phyloP scores from a whole-genome alignment of 2,113 vertebrate species.

The Heteronetta atricapilla region DNA sequence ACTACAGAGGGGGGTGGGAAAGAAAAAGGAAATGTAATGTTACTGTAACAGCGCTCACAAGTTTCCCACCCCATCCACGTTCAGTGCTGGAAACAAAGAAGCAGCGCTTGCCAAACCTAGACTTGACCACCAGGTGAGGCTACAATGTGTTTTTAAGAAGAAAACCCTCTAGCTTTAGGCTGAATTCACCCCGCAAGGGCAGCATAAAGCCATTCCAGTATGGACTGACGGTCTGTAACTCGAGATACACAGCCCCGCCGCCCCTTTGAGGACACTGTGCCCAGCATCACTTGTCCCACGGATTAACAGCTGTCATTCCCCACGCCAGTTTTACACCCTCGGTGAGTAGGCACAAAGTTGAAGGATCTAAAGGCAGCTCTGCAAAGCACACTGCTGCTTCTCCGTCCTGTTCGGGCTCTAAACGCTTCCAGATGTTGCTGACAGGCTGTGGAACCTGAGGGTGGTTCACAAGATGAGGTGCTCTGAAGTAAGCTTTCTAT shows the following conservation, averaged over 20 bases:
- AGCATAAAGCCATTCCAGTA: accelerated
- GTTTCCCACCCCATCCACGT: neutral
- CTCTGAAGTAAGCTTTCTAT: neutral
- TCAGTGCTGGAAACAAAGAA: neutral
- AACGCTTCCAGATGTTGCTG: neutral
- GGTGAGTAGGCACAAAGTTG: neutral
- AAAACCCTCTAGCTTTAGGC: neutral
- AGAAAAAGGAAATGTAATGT: neutral
- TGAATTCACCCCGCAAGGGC: neutral
- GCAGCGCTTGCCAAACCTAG: neutral
- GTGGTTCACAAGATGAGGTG: neutral
- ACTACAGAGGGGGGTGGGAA: conserved; percentile 59
- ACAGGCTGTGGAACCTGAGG: neutral
- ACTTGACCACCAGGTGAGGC: neutral
- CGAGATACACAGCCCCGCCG: neutral
- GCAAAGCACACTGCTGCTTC: neutral
- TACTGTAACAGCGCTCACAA: neutral
- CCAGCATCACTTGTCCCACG: accelerated
- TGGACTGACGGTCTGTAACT: accelerated
- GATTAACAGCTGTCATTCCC: neutral
- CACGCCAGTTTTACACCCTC: neutral
- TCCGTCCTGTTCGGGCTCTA: neutral
- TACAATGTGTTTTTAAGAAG: neutral
- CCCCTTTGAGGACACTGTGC: neutral
- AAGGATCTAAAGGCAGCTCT: neutral